Conservation (phyloP, 2,113 vertebrate genomes). For the Balaeniceps rex region DNA sequence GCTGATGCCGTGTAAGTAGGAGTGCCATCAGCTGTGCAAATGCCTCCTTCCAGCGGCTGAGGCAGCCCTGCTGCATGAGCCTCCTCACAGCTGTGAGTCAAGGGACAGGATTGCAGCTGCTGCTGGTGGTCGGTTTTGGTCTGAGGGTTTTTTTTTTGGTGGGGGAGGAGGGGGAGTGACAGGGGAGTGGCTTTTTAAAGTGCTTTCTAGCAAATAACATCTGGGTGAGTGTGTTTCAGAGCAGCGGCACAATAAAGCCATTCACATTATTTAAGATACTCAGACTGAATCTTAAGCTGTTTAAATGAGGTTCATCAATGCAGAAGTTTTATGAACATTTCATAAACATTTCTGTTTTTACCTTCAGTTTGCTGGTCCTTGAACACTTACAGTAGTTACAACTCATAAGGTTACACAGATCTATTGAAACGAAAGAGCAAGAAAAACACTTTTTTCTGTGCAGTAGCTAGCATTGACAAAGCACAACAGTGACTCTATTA, state of each 20-base stretch:
- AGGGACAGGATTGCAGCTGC: neutral
- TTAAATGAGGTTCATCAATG: neutral
- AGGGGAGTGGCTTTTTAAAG: neutral
- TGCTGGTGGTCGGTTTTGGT: neutral
- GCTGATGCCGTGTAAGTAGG: neutral
- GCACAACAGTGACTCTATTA: neutral
- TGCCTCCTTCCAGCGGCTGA: neutral
- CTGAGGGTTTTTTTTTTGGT: too few species aligned
- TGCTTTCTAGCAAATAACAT: neutral
- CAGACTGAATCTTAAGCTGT: neutral
- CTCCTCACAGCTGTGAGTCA: neutral
- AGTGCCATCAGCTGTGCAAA: neutral
- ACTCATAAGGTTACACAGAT: neutral
- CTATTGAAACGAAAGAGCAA: neutral
- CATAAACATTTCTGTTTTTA: neutral
- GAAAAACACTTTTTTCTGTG: neutral
- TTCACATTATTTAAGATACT: neutral
- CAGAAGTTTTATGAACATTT: neutral
- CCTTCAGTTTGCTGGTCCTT: neutral
- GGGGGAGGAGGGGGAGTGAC: accelerated
- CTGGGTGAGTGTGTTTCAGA: neutral
- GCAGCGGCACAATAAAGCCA: neutral
- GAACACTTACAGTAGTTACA: neutral
- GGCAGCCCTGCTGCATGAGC: neutral
- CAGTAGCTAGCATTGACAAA: neutral